These are phyloP conservation scores for Aphaenogaster rudis DNA, from an alignment of 1,140 invertebrate species.

Conservation along the genomic window DNA sequence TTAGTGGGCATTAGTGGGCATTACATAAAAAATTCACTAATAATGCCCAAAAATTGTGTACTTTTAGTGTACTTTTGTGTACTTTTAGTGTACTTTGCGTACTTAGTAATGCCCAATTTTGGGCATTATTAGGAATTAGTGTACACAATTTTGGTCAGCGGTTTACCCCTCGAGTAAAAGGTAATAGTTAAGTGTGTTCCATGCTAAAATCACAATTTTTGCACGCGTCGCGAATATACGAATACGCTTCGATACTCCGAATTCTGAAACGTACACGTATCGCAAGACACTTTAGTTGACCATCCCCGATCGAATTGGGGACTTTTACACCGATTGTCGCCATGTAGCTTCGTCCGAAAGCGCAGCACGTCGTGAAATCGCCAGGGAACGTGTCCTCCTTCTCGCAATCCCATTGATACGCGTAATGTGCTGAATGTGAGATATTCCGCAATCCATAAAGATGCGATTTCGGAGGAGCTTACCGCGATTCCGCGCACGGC, in stretches of 20 bases:
- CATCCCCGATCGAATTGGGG: conserved; percentile 14
- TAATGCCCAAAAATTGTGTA: no score
- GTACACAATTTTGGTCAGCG: no score
- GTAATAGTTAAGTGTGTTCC: neutral
- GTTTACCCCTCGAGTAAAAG: no score
- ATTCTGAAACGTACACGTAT: conserved; percentile 43
- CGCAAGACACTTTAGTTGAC: conserved; percentile 5
- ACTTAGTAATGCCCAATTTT: no score
- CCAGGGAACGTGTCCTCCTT: conserved; percentile 48
- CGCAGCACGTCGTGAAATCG: conserved; percentile 59
- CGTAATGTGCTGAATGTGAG: conserved; percentile 63
- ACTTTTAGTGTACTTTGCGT: no score
- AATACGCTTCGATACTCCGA: neutral
- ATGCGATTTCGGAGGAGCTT: conserved; percentile 19
- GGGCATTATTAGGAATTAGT: no score
- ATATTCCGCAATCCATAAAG: conserved; percentile 64
- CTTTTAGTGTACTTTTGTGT: no score
- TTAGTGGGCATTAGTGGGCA: no score
- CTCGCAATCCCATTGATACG: conserved; percentile 59
- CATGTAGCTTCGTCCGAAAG: conserved; percentile 40
- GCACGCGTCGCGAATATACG: neutral
- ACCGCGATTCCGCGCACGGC: conserved; percentile 2
- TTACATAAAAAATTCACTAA: no score
- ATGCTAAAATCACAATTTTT: neutral
- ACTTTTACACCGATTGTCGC: conserved; percentile 15